Conservation (phyloP, 2,113 vertebrate species). For the Penelope pileata region DNA sequence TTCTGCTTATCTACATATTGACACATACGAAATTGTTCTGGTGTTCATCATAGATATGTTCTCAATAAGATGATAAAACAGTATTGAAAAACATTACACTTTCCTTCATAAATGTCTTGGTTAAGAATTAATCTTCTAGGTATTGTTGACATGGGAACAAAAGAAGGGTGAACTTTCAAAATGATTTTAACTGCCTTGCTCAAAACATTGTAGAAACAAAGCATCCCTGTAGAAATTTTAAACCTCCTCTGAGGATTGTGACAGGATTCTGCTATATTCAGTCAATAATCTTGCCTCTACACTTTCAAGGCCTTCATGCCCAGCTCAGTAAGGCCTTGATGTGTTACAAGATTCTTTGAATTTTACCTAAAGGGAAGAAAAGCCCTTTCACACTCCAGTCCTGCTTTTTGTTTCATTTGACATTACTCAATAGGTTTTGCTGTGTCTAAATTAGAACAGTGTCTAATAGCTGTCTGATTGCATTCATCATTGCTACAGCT, state of each 20-base stretch:
- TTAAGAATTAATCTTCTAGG: not conserved
- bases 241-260: not conserved
- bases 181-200: not conserved
- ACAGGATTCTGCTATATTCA: not conserved
- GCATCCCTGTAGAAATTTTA: not conserved
- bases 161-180: not conserved
- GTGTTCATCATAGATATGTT: not conserved
- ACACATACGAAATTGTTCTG: not conserved
- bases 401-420: constrained; percentile 64
- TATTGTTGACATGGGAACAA: not conserved
- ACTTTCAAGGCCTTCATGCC: constrained; percentile 21
- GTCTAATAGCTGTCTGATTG: constrained; percentile 70
- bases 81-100: not conserved
- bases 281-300: constrained; percentile 35
- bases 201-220: not conserved
- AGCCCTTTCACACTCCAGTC: constrained; percentile 46
- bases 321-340: constrained; percentile 30
- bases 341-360: constrained; percentile 52
- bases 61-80: not conserved
- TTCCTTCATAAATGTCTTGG: not conserved
- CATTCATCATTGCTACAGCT: constrained; percentile 54
- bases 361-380: constrained; percentile 63
- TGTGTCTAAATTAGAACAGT: constrained; percentile 65
- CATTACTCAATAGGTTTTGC: constrained; percentile 54
- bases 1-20: not conserved